Evolutionary conservation across 1,140 invertebrate genomes (phyloP), one percentile per base, ranked within the genome.

Genomic region (Harlomillsia oculata): DNA sequence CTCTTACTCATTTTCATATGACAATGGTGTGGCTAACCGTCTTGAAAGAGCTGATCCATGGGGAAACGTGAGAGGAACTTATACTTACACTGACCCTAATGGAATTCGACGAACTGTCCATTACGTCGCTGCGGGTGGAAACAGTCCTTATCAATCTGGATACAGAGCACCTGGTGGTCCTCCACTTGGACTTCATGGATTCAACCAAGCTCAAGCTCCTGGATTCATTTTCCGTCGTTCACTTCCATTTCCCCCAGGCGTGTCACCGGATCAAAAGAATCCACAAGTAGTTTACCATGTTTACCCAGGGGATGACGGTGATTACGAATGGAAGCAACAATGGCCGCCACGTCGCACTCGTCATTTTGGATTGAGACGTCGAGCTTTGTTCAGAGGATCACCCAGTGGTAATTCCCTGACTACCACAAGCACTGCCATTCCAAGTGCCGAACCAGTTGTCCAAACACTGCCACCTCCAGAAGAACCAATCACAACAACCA

Each of bases 51-150:
- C 82, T 58, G 82, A 82, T 60, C 72, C 80, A 0, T 76, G 74
- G 40, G 81, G 82, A 11, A 76, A 83, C 55, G 80, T 83, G 0
- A 69, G 80, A 49, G 83, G 83, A 29, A 83, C 82, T 0, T 85
- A 84, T 69, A 82, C 82, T 5, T 85, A 82, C 67, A 68, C 84
- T 14, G 83, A 62, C 30, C 60, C 60, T 0, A 25, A 20, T 0
- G 60, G 55, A 2, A 28, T 62, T 6, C 34, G 43, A n/a, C 36
- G 60, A 1, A 58, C 56, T 1, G 60, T 62, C 20, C 51, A 62
- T 21, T 62, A 62, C 20, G 55, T 43, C 16, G 60, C 60, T 1
- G 56, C 55, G 11, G 44, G 48, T 21, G 21, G 43, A 0, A 53
- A n/a, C n/a, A n/a, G n/a, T n/a, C n/a, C n/a, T n/a, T n/a, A n/a